Base-by-base conservation (phyloP, 2,888 invertebrate species). In the Orgyia antiqua region DNA sequence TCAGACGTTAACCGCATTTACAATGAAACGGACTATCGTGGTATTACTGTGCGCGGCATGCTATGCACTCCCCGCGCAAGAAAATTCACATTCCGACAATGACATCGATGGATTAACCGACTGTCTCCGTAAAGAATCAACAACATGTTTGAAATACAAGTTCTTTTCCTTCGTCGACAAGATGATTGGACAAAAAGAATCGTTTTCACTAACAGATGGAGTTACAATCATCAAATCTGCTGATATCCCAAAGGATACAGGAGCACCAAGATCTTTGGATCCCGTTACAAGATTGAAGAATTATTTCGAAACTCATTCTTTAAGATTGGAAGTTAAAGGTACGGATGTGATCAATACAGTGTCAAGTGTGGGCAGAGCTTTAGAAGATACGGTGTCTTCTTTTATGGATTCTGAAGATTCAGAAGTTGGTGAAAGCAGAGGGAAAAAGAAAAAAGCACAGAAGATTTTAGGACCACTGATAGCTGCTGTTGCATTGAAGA, bases 151-250 rank as follows among this genome's bases (percentile, higher is more conserved):
- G 58, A 95, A 94, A 74, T 93, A 94, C 87, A 95, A 94, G 70
- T 90, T 95, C 65, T 94, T 94, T 87, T 91, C 93, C 11, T 94
- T 92, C 76, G 93, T 95, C 50, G 95, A 95, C 84, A 94, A 94
- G 76, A 92, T 93, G 87, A 87, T 94, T 37, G 91, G 92, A 27
- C 92, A 92, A 52, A 94, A 93, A 70, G 94, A 95, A 60, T 91
- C 90, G 40, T 94, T 94, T 62, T 90, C 93, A 5, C 73, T 95
- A 24, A 91, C 93, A 33, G 94, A 95, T 50, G 95, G 95, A 32
- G 93, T 95, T 29, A 94, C 94, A 27, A 93, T 95, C 12, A 92
- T 94, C 36, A 92, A 93, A 70, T 93, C 93, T 4, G 79, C 89
- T 20, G 91, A 90, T 41, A 89, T 91, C 10, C 89, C 90, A 1